These are phyloP conservation scores for Tauraco hartlaubi DNA, from an alignment of 2,797 vertebrate genomes.

Conservation along the genomic window DNA sequence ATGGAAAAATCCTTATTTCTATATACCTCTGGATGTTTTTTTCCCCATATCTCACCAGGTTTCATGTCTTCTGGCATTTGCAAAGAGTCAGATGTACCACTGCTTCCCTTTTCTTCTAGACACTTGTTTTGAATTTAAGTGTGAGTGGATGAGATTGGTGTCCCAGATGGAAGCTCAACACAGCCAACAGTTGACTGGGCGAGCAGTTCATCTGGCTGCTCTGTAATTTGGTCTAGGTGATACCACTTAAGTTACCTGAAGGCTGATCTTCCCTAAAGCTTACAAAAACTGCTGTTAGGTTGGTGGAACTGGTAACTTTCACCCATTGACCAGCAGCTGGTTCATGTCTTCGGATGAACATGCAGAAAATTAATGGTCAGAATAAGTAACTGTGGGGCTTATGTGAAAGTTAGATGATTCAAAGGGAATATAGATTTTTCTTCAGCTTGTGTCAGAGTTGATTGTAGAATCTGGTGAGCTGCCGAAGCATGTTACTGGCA, in stretches of 20 bases:
- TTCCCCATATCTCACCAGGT: not conserved
- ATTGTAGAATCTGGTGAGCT: not conserved
- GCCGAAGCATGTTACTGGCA: not conserved
- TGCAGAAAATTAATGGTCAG: not conserved
- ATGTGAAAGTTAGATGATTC: not conserved
- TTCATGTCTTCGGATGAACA: not conserved
- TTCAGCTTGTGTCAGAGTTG: not conserved
- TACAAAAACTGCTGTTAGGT: not conserved
- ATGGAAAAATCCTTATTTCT: not conserved
- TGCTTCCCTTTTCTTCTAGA: not conserved
- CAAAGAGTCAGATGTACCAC: not conserved
- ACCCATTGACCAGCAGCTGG: not conserved
- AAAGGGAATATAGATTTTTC: not conserved
- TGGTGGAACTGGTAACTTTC: not conserved
- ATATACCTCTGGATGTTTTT: not conserved
- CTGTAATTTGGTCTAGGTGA: not conserved
- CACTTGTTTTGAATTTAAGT: not conserved
- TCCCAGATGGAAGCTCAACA: not conserved
- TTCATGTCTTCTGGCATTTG: not conserved
- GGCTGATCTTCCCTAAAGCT: not conserved
- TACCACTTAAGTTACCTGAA: not conserved
- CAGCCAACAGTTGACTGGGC: not conserved
- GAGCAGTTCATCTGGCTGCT: not conserved
- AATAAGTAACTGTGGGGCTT: not conserved
- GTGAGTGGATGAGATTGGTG: not conserved